Evolutionary conservation across 2,113 vertebrate genomes (phyloP).

Genomic region (Poeciliopsis retropinna): DNA sequence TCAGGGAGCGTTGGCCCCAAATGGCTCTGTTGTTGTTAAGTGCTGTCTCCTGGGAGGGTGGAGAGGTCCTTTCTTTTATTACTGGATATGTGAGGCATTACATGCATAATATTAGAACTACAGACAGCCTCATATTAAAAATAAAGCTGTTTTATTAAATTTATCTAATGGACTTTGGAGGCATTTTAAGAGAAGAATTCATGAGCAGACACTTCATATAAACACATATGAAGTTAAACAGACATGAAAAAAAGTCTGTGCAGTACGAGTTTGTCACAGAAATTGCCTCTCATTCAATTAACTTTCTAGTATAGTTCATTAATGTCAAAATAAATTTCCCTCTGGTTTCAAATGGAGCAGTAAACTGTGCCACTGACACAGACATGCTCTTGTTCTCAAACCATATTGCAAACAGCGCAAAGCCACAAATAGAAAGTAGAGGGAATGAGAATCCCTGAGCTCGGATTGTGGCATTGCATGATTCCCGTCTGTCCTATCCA

Average conservation of each 20-base stretch:
- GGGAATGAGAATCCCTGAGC: conserved; percentile 27
- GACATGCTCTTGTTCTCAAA: conserved; percentile 37
- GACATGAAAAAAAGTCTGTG: conserved; percentile 25
- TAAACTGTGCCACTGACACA: conserved; percentile 32
- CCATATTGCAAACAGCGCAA: conserved; percentile 31
- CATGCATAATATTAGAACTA: conserved; percentile 3
- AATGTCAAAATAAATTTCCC: conserved; percentile 49
- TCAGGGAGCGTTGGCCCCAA: conserved; percentile 37
- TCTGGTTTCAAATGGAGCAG: conserved; percentile 46
- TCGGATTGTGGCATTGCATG: conserved; percentile 45
- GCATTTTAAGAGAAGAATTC: conserved; percentile 48
- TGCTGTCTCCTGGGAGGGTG: conserved; percentile 47
- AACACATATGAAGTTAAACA: conserved; percentile 53
- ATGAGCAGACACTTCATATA: conserved; percentile 31
- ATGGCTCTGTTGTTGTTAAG: conserved; percentile 51
- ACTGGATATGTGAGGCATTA: conserved; percentile 23
- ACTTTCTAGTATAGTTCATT: conserved; percentile 24
- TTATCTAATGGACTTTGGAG: conserved; percentile 19
- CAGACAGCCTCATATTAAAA: conserved; percentile 12
- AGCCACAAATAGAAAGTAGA: conserved; percentile 30
- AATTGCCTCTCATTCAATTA: conserved; percentile 24
- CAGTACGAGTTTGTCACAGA: conserved; percentile 14
- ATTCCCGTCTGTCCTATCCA: conserved; percentile 43
- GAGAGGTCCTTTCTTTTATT: conserved; percentile 28
- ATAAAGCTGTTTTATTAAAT: conserved; percentile 19